Base-by-base conservation (phyloP, 2,113 vertebrate genomes). In the Tamias sibiricus region DNA sequence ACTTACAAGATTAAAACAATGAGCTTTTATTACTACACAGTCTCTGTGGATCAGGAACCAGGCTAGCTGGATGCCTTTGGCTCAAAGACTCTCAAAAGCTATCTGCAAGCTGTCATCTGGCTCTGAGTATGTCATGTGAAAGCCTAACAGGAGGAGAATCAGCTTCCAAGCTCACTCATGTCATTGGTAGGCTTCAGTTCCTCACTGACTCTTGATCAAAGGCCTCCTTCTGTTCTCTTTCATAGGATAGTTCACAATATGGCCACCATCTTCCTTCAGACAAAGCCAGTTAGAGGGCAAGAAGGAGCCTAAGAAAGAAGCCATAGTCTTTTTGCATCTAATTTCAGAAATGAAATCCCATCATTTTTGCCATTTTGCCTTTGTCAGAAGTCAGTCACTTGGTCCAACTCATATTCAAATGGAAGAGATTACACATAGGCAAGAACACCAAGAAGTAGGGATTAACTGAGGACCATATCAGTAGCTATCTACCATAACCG, bases 291-390 rank as follows among this genome's bases (percentile, higher is more conserved):
- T 32, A 92, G 42, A 83, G 69, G 16, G 7, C 28, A 75, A 76
- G 54, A 74, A n/a, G 66, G n/a, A 94, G 6, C 37, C 54, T 76
- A 79, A 88, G 76, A 77, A 64, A 87, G 71, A 88, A 91, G 37
- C 12, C 57, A 86, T 3, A 16, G 1, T 42, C 66, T 72, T 91
- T 49, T 76, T 72, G 44, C 26, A 84, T 13, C 90, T 80, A 47
- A 79, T 71, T 42, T 87, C 42, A 77, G 52, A 54, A 83, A 49
- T 47, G 76, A 44, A n/a, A 37, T 35, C 32, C 64, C 76, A 83
- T 72, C 26, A n/a, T 44, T 82, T 95, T 80, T 90, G 59, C 59
- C 59, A 44, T 17, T 22, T 75, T 49, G 47, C 44, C 22, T 49
- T 35, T 52, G 22, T 59, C 32, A 28, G 40, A 75, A 59, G 17